Percentiles rank a stretch among this genome's conserved stretches.
phyloP scores from a whole-genome alignment of 1,140 invertebrate species.

The Cyclargus thomasi region DNA sequence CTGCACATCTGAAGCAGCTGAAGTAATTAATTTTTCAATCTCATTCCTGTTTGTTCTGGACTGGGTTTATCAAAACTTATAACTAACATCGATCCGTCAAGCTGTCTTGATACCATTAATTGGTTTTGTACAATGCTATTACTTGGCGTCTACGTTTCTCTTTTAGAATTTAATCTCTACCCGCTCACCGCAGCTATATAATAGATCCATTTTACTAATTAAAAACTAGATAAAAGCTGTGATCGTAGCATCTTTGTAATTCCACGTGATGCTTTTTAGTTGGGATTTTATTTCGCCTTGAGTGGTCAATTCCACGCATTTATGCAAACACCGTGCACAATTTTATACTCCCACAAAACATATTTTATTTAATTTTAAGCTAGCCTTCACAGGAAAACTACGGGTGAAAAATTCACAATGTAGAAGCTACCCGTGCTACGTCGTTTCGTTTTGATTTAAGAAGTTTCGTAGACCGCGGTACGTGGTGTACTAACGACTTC shows the following conservation, averaged over 20 bases:
- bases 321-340: neutral
- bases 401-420: no score
- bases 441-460: conserved; percentile 44
- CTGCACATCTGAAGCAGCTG: neutral
- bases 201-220: conserved; percentile 68
- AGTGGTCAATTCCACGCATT: neutral
- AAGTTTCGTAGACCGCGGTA: conserved; percentile 63
- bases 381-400: no score
- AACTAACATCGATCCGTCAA: conserved; percentile 29
- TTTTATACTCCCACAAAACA: neutral
- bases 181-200: conserved; percentile 28
- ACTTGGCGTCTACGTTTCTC: conserved; percentile 37
- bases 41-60: neutral
- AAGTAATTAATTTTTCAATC: neutral
- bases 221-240: conserved; percentile 56
- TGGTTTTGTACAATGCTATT: conserved; percentile 39
- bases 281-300: neutral
- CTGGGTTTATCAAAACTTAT: neutral
- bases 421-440: neutral
- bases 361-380: neutral
- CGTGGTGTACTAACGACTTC: conserved; percentile 49
- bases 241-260: conserved; percentile 50
- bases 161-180: conserved; percentile 36
- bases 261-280: conserved; percentile 29
- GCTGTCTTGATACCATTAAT: conserved; percentile 52